These are phyloP conservation scores for Gymnoscelis rufifasciata DNA, from an alignment of 2,888 invertebrate species.

Conservation along the genomic window DNA sequence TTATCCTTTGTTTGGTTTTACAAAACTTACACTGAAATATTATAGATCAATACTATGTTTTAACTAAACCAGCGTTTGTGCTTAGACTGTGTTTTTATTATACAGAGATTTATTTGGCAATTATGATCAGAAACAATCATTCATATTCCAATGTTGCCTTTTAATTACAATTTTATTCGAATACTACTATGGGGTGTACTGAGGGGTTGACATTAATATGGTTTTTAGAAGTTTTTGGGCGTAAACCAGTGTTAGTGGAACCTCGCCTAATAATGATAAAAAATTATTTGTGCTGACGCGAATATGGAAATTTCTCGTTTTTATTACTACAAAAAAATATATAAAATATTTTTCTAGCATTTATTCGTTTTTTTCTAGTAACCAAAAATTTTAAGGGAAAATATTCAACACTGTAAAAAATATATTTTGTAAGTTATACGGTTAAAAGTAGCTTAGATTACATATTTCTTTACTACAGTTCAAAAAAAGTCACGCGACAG, in stretches of 20 bases:
- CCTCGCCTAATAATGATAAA: not conserved
- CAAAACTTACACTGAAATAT: too few relatives aligned
- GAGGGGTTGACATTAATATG: conserved; percentile 7
- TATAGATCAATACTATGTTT: not conserved
- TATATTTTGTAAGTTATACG: too few relatives aligned
- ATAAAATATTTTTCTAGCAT: too few relatives aligned
- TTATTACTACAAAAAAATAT: not conserved
- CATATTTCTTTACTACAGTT: too few relatives aligned
- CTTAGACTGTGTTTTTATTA: conserved; percentile 11
- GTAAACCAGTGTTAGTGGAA: conserved; percentile 1
- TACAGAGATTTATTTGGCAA: conserved; percentile 23
- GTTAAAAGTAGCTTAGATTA: too few relatives aligned
- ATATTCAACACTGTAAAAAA: too few relatives aligned
- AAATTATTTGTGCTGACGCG: not conserved
- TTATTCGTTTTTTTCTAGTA: too few relatives aligned
- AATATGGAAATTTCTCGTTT: not conserved
- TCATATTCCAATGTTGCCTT: conserved; percentile 18
- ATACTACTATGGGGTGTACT: conserved; percentile 9
- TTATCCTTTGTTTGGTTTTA: too few relatives aligned
- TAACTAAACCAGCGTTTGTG: conserved; percentile 10
- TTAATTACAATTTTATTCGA: conserved; percentile 18
- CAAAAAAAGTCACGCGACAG: too few relatives aligned
- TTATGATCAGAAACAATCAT: conserved; percentile 21
- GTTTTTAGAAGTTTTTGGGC: not conserved
- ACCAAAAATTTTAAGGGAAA: too few relatives aligned